These are phyloP conservation scores for Halictus ligatus DNA, from an alignment of 2,888 invertebrate species.

Conservation along the genomic window DNA sequence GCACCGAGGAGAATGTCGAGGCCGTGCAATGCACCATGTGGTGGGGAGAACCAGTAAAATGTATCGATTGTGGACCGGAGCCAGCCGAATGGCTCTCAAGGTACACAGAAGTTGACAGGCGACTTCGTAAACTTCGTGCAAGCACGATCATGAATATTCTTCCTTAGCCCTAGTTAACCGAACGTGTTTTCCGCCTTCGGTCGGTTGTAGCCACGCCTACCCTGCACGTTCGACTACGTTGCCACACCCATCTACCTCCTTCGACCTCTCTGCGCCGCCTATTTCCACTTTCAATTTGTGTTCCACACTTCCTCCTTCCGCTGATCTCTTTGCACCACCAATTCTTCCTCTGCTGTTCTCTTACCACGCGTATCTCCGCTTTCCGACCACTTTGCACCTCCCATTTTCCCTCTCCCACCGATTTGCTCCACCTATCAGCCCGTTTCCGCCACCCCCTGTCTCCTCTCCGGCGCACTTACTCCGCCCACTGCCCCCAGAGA, in stretches of 20 bases:
- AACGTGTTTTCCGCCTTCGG: too few relatives aligned
- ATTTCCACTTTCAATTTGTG: too few relatives aligned
- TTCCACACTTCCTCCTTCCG: too few relatives aligned
- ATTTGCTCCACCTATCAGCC: background rate
- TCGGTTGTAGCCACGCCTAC: too few relatives aligned
- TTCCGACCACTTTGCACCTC: too few relatives aligned
- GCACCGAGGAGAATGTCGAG: slow-evolving; percentile 42
- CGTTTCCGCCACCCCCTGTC: background rate
- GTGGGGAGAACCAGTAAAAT: slow-evolving; percentile 83
- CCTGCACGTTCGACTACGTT: too few relatives aligned
- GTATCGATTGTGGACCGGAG: slow-evolving; percentile 88
- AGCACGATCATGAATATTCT: background rate
- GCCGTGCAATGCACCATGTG: slow-evolving; percentile 76
- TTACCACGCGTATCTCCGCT: too few relatives aligned
- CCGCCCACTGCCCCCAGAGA: background rate
- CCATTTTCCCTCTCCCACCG: too few relatives aligned
- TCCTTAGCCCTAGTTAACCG: background rate
- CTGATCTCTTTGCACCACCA: too few relatives aligned
- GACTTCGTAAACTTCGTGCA: background rate
- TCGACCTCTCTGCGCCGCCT: too few relatives aligned
- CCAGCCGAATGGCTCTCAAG: slow-evolving; percentile 87
- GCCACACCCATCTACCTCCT: too few relatives aligned
- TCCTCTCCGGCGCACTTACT: background rate
- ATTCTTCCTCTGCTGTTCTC: too few relatives aligned
- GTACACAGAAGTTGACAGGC: slow-evolving; percentile 58